Percentiles rank a stretch among this genome's conserved stretches.
phyloP scores from a whole-genome alignment of 2,797 vertebrate genomes.

The Gouania willdenowi region DNA sequence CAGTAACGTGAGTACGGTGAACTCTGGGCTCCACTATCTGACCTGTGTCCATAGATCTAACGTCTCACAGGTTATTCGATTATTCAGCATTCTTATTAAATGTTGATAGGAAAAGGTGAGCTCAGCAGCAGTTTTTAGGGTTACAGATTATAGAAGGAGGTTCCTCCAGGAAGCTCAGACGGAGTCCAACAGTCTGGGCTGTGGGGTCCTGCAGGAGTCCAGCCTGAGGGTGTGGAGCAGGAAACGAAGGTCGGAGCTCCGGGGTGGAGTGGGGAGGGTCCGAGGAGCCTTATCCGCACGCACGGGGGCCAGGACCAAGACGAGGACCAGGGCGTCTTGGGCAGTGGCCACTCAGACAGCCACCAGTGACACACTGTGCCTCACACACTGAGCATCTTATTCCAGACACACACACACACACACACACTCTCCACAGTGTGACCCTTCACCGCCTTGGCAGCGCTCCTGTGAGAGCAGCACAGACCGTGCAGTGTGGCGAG shows the following conservation, averaged over 20 bases:
- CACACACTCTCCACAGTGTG: conserved; percentile 35
- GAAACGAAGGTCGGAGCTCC: conserved; percentile 18
- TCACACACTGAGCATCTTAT: conserved; percentile 1
- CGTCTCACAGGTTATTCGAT: too few relatives aligned
- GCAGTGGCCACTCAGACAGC: conserved; percentile 31
- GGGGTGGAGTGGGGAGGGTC: conserved; percentile 23
- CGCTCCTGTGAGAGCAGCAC: conserved; percentile 50
- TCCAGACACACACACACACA: conserved; percentile 9
- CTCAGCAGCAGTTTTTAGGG: conserved; percentile 25
- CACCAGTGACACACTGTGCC: neutral
- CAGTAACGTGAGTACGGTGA: too few relatives aligned
- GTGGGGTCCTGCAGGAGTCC: conserved; percentile 12
- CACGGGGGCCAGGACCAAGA: conserved; percentile 81
- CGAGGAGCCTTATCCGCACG: conserved; percentile 66
- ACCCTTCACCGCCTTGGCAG: conserved; percentile 63
- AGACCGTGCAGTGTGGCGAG: conserved; percentile 59
- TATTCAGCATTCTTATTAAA: too few relatives aligned
- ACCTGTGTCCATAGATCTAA: too few relatives aligned
- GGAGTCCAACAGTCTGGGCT: conserved; percentile 74
- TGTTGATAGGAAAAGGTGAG: too few relatives aligned
- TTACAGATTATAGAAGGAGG: conserved; percentile 79
- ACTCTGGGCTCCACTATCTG: too few relatives aligned
- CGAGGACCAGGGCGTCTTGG: conserved; percentile 74
- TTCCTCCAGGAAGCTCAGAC: conserved; percentile 73
- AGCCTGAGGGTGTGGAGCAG: conserved; percentile 18